Evolutionary conservation across 2,113 vertebrate genomes (phyloP), one percentile per base, ranked within the genome.

Genomic region (Apodemus speciosus): DNA sequence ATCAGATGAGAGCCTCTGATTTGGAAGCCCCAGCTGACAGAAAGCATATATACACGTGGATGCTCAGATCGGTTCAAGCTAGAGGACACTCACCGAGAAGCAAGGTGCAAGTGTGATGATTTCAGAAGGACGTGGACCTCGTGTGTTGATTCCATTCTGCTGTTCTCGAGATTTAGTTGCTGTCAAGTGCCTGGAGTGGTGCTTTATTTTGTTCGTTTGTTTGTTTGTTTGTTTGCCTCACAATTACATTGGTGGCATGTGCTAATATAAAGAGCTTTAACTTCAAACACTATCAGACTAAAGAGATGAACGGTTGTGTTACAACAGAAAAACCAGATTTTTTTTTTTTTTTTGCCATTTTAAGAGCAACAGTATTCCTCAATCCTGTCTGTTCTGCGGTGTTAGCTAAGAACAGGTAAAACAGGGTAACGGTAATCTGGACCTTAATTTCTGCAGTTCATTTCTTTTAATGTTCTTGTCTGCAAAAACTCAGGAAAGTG

Each of bases 181-280:
- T 99, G 99, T 99, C 98, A 99, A 99, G 99, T 99, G 99, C 99
- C 99, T 99, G 98, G 99, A 99, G 99, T 99, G 99, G 99, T 99
- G 99, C 99, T 99, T 99, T 99, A 98, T 98, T 98, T 98, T 98
- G n/a, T 62, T 83, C 98, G 97, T 99, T 99, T 99, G 99, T 77
- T 85, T 98, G 97, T 99, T 99, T 99, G 99, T 58, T 85, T 98
- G 97, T 99, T 99, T 99, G 99, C 99, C 98, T 99, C 99, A 99
- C 99, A 99, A 99, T 99, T 99, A 99, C 98, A 98, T 99, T 99
- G 99, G 99, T 99, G 99, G 99, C 98, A 99, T 99, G 99, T 99
- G 99, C 98, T 99, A 99, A 99, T 99, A 99, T 99, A 98, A 99
- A 99, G 98, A 99, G 99, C 99, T 99, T 99, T 99, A 99, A 99